Evolutionary conservation across 2,888 invertebrate genomes (phyloP).

Genomic region (Trissonchulus sp.): DNA sequence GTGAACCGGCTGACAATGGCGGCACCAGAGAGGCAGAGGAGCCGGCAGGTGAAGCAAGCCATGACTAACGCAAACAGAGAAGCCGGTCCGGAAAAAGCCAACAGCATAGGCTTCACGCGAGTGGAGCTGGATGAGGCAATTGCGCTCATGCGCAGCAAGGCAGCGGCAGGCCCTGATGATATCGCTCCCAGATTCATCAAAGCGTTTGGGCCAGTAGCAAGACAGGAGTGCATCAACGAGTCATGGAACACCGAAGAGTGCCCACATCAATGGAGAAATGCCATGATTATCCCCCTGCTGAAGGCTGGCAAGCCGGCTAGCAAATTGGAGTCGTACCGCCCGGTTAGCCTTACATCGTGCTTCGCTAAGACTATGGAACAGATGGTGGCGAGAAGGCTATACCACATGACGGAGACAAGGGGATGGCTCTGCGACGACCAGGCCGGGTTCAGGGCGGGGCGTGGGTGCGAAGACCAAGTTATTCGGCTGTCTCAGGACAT

Average conservation of each 20-base stretch:
- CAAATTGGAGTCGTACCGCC: background rate
- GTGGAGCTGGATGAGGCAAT: background rate
- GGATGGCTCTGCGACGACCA: constrained; percentile 1
- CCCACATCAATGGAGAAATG: constrained; percentile 2
- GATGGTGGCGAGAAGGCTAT: background rate
- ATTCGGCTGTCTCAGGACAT: too few relatives aligned
- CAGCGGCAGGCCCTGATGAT: too few relatives aligned
- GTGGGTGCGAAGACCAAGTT: background rate
- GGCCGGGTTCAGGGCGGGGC: background rate
- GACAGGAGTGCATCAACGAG: background rate
- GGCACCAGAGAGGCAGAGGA: background rate
- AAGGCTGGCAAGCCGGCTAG: background rate
- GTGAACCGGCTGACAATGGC: background rate
- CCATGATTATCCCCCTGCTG: background rate
- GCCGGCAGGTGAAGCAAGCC: background rate
- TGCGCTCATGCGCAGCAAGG: background rate
- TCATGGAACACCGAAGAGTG: background rate
- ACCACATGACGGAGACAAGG: background rate
- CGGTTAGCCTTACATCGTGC: background rate
- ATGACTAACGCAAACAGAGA: too few relatives aligned
- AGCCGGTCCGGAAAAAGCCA: background rate
- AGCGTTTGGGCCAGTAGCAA: background rate
- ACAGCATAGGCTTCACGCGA: background rate
- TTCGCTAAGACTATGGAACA: constrained; percentile 7
- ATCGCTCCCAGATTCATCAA: too few relatives aligned